Conservation (phyloP, 2,797 vertebrate genomes). For the Fringilla coelebs region DNA sequence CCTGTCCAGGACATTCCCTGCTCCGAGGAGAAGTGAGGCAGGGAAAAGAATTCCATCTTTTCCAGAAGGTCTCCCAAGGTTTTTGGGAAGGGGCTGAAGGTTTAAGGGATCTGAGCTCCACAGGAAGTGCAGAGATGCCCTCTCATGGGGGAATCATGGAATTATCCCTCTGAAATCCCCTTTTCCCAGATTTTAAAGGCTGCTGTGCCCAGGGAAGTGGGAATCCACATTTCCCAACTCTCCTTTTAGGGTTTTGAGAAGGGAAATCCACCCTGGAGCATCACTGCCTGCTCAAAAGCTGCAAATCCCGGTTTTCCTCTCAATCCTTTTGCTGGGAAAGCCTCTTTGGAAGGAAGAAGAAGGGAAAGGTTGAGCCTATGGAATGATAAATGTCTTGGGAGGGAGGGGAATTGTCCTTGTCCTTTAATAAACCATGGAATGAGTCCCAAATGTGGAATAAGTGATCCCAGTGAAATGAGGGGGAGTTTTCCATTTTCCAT, state of each 20-base stretch:
- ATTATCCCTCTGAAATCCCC: not conserved
- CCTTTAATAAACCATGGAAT: not conserved
- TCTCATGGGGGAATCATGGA: not conserved
- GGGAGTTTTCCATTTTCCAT: not conserved
- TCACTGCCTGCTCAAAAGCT: accelerated
- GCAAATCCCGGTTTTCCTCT: not conserved
- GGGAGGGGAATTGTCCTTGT: accelerated
- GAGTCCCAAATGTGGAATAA: not conserved
- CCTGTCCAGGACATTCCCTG: not conserved
- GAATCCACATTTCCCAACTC: accelerated
- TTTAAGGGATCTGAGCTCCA: not conserved
- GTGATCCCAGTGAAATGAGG: accelerated
- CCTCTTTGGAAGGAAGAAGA: not conserved
- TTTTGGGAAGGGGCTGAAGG: not conserved
- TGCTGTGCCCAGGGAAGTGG: not conserved
- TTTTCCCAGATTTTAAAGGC: not conserved
- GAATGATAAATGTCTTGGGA: not conserved
- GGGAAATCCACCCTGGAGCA: not conserved
- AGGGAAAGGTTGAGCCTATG: not conserved
- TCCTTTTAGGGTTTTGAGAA: not conserved
- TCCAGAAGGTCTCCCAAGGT: not conserved
- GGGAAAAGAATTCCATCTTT: not conserved
- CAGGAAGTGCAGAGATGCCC: slow-evolving; percentile 4
- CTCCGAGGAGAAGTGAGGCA: not conserved
- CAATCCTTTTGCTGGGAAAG: not conserved